Percentiles rank a stretch among this genome's conserved stretches.
Conservation (phyloP, 2,113 vertebrate genomes). For the Psittacula cyanocephala region DNA sequence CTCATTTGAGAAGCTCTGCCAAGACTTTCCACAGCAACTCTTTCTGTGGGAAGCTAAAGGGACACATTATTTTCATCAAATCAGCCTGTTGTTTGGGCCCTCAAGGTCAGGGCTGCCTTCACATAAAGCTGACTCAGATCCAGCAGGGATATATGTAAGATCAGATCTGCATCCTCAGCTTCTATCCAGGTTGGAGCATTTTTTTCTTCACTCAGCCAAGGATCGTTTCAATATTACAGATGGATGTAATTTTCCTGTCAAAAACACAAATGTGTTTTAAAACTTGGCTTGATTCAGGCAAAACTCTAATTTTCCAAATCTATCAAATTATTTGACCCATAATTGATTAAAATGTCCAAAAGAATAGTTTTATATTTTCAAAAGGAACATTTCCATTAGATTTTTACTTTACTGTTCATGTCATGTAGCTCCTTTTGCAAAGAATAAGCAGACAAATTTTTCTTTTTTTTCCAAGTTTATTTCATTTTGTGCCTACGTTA, state of each 20-base stretch:
- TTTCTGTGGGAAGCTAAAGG: neutral
- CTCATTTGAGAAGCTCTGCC: neutral
- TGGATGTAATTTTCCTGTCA: neutral
- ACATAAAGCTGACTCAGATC: neutral
- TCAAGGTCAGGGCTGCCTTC: neutral
- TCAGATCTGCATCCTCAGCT: neutral
- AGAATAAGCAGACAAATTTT: neutral
- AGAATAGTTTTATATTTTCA: neutral
- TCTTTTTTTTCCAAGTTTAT: neutral
- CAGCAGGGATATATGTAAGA: neutral
- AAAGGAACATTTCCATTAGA: neutral
- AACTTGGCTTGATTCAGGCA: neutral
- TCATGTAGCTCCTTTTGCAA: neutral
- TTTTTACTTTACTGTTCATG: neutral
- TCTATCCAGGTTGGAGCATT: neutral
- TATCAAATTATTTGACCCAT: neutral
- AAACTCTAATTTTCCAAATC: neutral
- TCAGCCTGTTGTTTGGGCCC: neutral
- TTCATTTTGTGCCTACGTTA: neutral
- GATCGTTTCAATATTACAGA: neutral
- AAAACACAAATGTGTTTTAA: neutral
- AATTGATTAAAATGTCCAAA: neutral
- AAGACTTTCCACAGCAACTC: neutral
- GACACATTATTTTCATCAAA: neutral
- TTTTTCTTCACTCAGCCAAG: neutral